These are phyloP conservation scores for Oophaga pumilio DNA, from an alignment of 2,113 vertebrate genomes.

Conservation along the genomic window DNA sequence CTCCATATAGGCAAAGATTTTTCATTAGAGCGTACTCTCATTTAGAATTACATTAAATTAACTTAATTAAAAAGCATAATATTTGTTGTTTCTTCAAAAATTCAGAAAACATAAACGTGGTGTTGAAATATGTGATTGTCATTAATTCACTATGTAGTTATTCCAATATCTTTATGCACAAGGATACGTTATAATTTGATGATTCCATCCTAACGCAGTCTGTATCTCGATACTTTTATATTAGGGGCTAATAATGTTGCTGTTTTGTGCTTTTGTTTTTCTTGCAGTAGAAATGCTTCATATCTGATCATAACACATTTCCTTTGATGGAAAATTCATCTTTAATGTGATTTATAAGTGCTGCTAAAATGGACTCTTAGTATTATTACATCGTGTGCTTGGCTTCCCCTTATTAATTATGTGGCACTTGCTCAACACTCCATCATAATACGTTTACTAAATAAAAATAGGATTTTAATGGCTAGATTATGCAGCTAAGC, in stretches of 20 bases:
- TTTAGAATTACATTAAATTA: too few relatives aligned
- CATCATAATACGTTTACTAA: constrained; percentile 52
- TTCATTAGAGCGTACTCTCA: too few relatives aligned
- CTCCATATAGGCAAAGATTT: too few relatives aligned
- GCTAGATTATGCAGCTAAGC: constrained; percentile 56
- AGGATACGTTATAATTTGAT: not conserved
- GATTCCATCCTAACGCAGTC: not conserved
- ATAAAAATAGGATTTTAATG: constrained; percentile 52
- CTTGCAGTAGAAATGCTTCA: not conserved
- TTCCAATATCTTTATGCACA: not conserved
- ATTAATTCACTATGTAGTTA: not conserved
- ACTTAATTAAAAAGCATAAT: too few relatives aligned
- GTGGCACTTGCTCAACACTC: constrained; percentile 43
- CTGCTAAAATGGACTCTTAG: constrained; percentile 5
- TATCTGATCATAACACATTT: not conserved
- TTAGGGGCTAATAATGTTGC: not conserved
- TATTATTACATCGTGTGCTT: constrained; percentile 8
- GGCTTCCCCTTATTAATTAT: constrained; percentile 44
- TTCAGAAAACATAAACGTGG: too few relatives aligned
- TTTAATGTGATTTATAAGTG: constrained; percentile 26
- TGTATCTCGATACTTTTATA: too few relatives aligned
- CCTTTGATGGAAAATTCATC: not conserved
- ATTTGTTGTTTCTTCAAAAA: too few relatives aligned
- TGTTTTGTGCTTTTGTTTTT: not conserved
- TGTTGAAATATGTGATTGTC: too few relatives aligned